A percentile compares a stretch with the other conserved stretches of the same genome.
Conservation (phyloP, 2,797 vertebrate genomes). For the Neopelma chrysocephalum region DNA sequence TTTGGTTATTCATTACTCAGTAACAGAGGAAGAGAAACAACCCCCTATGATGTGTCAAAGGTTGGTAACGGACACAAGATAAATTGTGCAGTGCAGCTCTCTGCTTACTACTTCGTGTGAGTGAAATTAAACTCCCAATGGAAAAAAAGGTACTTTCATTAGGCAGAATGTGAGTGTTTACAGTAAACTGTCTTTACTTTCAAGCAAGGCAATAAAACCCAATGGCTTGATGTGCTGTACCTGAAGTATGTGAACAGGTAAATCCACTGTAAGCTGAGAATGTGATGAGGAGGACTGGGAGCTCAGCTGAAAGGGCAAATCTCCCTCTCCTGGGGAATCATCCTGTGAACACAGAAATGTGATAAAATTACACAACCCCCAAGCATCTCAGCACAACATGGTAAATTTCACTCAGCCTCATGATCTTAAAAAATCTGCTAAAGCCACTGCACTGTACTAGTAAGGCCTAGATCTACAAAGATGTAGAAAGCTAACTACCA, state of each 20-base stretch:
- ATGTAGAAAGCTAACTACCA: not conserved
- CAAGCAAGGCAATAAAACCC: not conserved
- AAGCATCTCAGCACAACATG: not conserved
- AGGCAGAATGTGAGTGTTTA: not conserved
- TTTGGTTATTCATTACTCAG: not conserved
- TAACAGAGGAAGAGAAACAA: not conserved
- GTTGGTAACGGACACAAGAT: not conserved
- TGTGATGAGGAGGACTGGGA: conserved; percentile 88
- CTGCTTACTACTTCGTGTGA: not conserved
- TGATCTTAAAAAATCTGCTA: not conserved
- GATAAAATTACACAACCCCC: not conserved
- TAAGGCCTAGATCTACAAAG: not conserved
- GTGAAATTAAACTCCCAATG: not conserved
- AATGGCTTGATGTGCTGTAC: conserved; percentile 63
- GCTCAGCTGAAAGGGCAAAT: conserved; percentile 87
- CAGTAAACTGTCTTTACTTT: not conserved
- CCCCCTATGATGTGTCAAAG: not conserved
- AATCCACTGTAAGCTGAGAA: conserved; percentile 88
- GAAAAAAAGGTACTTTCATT: not conserved
- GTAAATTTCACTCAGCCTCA: not conserved
- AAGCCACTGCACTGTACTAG: not conserved
- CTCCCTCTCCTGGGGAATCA: conserved; percentile 86
- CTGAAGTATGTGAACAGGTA: conserved; percentile 94
- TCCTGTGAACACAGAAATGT: conserved; percentile 78
- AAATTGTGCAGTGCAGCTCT: not conserved